Evolutionary conservation across 2,888 invertebrate genomes (phyloP).

Genomic region (Tachina grossa): DNA sequence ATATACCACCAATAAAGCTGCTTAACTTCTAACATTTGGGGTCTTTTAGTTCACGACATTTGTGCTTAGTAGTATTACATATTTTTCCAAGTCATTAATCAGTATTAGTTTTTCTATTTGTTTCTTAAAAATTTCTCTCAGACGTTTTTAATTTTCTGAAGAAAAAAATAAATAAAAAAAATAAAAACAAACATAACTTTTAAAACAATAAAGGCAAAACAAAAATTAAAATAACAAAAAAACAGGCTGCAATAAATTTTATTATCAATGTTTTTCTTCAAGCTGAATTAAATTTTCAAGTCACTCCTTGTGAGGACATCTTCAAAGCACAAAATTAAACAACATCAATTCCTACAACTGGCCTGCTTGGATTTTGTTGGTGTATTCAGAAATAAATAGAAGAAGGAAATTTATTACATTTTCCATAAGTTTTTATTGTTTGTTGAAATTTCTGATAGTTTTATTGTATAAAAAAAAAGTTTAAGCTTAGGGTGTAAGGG

Average conservation of each 20-base stretch:
- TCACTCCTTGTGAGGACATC: neutral
- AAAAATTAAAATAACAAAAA: neutral
- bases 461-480: conserved; percentile 3
- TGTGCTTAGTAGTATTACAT: neutral
- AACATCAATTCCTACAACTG: conserved; percentile 10
- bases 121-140: neutral
- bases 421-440: conserved; percentile 69
- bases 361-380: neutral
- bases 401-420: conserved; percentile 67
- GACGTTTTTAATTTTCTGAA: conserved; percentile 28
- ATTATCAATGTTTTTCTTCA: conserved; percentile 24
- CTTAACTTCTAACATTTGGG: conserved; percentile 49
- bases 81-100: conserved; percentile 65
- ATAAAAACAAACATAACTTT: conserved; percentile 29
- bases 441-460: conserved; percentile 40
- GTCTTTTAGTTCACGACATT: conserved; percentile 41
- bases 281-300: conserved; percentile 37
- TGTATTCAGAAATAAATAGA: conserved; percentile 27
- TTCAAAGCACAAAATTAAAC: conserved; percentile 7
- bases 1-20: conserved; percentile 26
- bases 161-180: too few relatives aligned
- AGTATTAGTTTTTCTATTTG: conserved; percentile 34
- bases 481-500: neutral
- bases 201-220: neutral
- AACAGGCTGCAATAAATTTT: conserved; percentile 27